Evolutionary conservation across 2,888 invertebrate genomes (phyloP).

Genomic region (Phrixothrix hirtus): DNA sequence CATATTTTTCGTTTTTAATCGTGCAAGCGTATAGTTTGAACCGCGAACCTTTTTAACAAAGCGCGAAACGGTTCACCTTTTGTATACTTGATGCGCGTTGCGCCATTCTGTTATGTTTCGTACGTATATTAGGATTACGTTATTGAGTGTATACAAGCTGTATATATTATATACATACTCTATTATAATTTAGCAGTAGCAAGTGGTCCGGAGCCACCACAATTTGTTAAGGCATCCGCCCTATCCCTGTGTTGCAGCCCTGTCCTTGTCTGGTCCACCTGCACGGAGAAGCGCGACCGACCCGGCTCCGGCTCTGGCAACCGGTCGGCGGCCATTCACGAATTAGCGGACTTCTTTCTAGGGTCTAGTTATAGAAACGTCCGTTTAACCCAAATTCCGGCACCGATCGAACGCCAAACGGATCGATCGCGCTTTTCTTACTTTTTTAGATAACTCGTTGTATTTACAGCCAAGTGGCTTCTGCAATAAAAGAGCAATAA

Average conservation of each 20-base stretch:
- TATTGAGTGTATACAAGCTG: conserved; percentile 57
- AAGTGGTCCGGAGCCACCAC: conserved; percentile 55
- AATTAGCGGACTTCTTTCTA: conserved; percentile 8
- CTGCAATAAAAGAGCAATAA: conserved; percentile 63
- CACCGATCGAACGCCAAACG: conserved; percentile 5
- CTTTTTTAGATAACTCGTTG: conserved; percentile 65
- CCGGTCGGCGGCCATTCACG: conserved; percentile 5
- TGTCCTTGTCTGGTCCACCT: conserved; percentile 43
- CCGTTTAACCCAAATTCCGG: conserved; percentile 3
- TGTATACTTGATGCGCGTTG: conserved; percentile 50
- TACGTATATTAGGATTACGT: conserved; percentile 53
- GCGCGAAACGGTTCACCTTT: conserved; percentile 44
- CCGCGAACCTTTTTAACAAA: conserved; percentile 35
- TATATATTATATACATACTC: conserved; percentile 56
- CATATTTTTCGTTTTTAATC: conserved; percentile 39
- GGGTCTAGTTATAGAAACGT: conserved; percentile 5
- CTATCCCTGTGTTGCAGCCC: conserved; percentile 55
- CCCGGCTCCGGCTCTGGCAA: conserved; percentile 31
- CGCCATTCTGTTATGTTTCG: conserved; percentile 51
- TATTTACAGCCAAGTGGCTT: conserved; percentile 65
- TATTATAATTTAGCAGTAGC: conserved; percentile 53
- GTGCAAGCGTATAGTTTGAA: conserved; percentile 41
- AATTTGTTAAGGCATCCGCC: conserved; percentile 53
- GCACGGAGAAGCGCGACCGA: conserved; percentile 40
- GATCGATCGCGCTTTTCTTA: conserved; percentile 10